These are phyloP conservation scores for Nymphalis io DNA, from an alignment of 1,140 invertebrate genomes.

Conservation along the genomic window DNA sequence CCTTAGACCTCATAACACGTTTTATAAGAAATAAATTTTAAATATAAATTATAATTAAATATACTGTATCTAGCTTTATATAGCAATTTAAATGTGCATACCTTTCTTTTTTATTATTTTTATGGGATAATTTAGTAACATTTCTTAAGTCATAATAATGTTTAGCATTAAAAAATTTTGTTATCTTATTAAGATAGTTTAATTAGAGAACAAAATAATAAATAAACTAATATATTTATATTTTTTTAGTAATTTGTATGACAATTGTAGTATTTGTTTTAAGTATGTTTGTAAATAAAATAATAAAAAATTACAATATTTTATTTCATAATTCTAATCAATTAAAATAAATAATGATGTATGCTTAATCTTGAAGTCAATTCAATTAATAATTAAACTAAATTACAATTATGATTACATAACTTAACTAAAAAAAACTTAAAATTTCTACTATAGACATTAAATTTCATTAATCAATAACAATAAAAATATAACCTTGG, in stretches of 20 bases:
- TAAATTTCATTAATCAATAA: background rate
- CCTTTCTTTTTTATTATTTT: background rate
- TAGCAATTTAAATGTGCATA: too few relatives aligned
- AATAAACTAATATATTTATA: too few relatives aligned
- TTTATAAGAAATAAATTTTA: slow-evolving; percentile 82
- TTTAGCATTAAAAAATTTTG: too few relatives aligned
- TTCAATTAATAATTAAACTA: slow-evolving; percentile 16
- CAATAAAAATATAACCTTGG: background rate
- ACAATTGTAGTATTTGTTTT: too few relatives aligned
- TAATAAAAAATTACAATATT: slow-evolving; percentile 1
- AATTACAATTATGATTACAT: slow-evolving; percentile 13
- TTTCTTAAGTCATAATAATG: too few relatives aligned
- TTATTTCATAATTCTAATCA: slow-evolving; percentile 16
- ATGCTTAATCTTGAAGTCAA: slow-evolving; percentile 2
- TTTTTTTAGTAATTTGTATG: too few relatives aligned
- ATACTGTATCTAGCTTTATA: too few relatives aligned
- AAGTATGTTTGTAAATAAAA: background rate
- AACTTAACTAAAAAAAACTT: background rate
- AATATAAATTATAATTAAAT: background rate
- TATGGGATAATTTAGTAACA: background rate
- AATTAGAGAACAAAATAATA: too few relatives aligned
- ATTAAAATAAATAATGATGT: slow-evolving; percentile 27
- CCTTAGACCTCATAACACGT: slow-evolving; percentile 87
- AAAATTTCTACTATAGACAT: background rate
- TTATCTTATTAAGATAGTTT: too few relatives aligned